phyloP scores from a whole-genome alignment of 2,888 invertebrate genomes.

The Agrochola circellaris region DNA sequence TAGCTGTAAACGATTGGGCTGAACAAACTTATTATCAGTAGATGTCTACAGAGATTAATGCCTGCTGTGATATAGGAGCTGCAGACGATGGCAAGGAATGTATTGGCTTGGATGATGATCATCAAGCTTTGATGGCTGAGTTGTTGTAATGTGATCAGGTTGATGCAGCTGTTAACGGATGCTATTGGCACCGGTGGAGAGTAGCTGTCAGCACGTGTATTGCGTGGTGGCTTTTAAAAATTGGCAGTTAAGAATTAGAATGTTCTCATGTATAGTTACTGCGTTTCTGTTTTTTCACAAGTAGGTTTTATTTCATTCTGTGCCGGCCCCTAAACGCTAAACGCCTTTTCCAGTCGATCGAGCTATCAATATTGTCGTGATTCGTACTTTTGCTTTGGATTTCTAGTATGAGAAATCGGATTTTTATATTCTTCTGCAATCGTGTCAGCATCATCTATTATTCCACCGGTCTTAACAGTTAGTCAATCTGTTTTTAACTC shows the following conservation, averaged over 20 bases:
- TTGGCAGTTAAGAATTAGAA: background rate
- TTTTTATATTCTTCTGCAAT: background rate
- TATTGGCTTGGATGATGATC: conserved; percentile 34
- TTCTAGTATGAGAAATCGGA: no score
- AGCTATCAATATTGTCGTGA: background rate
- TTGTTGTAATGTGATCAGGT: conserved; percentile 34
- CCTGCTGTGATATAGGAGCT: conserved; percentile 23
- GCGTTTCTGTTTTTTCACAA: no score
- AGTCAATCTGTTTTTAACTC: background rate
- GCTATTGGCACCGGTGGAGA: conserved; percentile 23
- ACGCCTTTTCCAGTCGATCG: background rate
- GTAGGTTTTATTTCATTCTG: no score
- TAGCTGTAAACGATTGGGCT: conserved; percentile 55
- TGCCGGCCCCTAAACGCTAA: background rate
- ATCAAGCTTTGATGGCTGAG: conserved; percentile 28
- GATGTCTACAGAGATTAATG: conserved; percentile 41
- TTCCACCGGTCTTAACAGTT: background rate
- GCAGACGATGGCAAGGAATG: conserved; percentile 37
- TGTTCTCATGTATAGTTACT: background rate
- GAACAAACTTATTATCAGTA: conserved; percentile 49
- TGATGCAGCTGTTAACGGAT: conserved; percentile 34
- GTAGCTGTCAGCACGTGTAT: conserved; percentile 5
- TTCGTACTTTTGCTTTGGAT: background rate
- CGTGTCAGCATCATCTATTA: no score
- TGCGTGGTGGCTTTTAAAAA: background rate